A percentile compares a stretch with the other conserved stretches of the same genome.
phyloP scores from a whole-genome alignment of 1,140 invertebrate species.

The Scaptomyza montana region DNA sequence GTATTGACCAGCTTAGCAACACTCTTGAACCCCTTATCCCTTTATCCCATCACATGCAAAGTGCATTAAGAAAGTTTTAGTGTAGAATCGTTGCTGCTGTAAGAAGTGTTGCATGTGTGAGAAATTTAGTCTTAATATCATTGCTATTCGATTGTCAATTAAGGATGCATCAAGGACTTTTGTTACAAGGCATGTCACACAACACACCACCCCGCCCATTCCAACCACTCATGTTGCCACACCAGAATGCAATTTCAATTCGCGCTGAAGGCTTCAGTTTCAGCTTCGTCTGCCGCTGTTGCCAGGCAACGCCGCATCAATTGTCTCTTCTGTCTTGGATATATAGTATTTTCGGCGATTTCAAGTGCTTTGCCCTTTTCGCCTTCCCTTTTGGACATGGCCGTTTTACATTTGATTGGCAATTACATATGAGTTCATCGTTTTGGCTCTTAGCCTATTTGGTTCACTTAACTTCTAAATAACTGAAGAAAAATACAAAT shows the following conservation, averaged over 20 bases:
- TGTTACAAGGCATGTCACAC: neutral
- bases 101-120: conserved; percentile 8
- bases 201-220: neutral
- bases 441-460: conserved; percentile 13
- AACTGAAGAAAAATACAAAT: too few species aligned
- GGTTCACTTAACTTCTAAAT: neutral
- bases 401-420: conserved; percentile 19
- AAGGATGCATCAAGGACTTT: conserved; percentile 62
- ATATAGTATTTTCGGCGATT: neutral
- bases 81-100: neutral
- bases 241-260: conserved; percentile 27
- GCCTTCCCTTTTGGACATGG: neutral
- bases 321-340: neutral
- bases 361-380: neutral
- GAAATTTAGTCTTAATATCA: conserved; percentile 63
- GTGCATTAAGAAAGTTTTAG: conserved; percentile 56
- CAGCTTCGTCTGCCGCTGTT: neutral
- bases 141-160: conserved; percentile 74
- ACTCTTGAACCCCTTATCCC: neutral
- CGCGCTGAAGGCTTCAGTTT: conserved; percentile 8
- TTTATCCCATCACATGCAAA: conserved; percentile 25
- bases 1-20: neutral
- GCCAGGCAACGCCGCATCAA: conserved; percentile 3
- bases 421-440: conserved; percentile 32
- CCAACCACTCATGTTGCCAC: neutral